These are phyloP conservation scores for Dascyllus trimaculatus DNA, from an alignment of 2,113 vertebrate species.

Conservation along the genomic window DNA sequence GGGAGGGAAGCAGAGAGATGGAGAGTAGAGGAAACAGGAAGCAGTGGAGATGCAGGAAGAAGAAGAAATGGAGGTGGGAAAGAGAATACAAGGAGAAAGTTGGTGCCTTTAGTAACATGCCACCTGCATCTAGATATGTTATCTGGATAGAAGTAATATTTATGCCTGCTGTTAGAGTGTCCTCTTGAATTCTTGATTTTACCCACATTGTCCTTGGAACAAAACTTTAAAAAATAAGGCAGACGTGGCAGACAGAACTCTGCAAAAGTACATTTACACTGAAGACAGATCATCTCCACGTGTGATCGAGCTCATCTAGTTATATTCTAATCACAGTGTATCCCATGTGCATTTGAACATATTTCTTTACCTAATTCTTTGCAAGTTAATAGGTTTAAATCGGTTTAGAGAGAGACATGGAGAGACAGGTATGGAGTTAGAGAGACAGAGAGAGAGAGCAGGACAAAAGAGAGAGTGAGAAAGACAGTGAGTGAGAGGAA, in stretches of 20 bases:
- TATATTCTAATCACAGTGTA: conserved; percentile 4
- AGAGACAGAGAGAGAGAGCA: conserved; percentile 20
- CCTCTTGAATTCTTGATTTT: background rate
- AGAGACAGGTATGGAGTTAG: conserved; percentile 11
- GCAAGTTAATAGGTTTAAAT: conserved; percentile 11
- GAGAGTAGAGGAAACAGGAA: background rate
- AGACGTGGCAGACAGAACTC: background rate
- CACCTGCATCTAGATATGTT: background rate
- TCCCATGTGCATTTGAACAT: background rate
- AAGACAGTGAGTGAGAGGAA: conserved; percentile 46
- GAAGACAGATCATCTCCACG: background rate
- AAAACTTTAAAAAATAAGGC: background rate
- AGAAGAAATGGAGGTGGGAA: background rate
- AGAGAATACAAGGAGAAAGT: conserved; percentile 4
- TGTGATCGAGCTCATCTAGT: background rate
- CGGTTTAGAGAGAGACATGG: background rate
- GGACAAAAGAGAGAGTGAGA: conserved; percentile 34
- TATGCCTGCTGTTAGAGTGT: background rate
- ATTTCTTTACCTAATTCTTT: background rate
- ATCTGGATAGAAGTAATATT: background rate
- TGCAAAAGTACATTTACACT: conserved; percentile 2
- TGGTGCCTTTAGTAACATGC: background rate
- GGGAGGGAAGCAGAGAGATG: background rate
- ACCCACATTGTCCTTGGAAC: background rate
- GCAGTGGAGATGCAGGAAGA: background rate